Base-by-base conservation (phyloP, 2,888 invertebrate species). In the Drosophila koepferae region DNA sequence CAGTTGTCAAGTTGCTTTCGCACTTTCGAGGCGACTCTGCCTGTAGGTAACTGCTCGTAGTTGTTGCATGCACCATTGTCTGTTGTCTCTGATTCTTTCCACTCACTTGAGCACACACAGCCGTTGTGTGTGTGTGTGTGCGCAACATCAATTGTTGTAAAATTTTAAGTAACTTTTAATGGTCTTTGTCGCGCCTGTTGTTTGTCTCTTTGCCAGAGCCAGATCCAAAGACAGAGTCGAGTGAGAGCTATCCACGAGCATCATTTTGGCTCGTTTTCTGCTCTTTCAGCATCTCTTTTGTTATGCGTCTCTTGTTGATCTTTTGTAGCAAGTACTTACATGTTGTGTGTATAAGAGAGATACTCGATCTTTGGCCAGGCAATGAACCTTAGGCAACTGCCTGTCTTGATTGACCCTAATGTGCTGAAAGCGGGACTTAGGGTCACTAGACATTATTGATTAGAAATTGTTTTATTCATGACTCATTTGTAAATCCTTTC, bases 91-190 rank as follows among this genome's bases (percentile, higher is more conserved):
- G 81, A 90, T 90, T 86, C 90, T 86, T 84, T 83, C 77, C 90
- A 90, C 77, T 82, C 79, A 83, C 85, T 90, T 90, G 81, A 86
- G 73, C 62, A 61, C 66, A 65, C 58, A 63, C 71, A 56, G 38
- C 4, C 41, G 18, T 8, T 16, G 28, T 28, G 28, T 28, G 10
- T 16, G 23, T 40, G 40, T 55, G 40, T 55, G 41, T 49, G 31
- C 23, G 46, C 51, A 41, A 56, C 36, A 56, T 61, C 77, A 74
- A 77, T 81, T 77, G 77, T 81, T 77, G 79, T 80, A 77, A 66
- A 77, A 86, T 83, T 85, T 85, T 84, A 86, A 82, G 82, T 82
- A 80, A 87, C 75, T 82, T 86, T 82, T 85, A 82, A 87, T 81
- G 80, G 81, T 68, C 74, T 77, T 74, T 77, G 77, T 77, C 74